Evolutionary conservation across 2,888 invertebrate genomes (phyloP), one percentile per base, ranked within the genome.

Genomic region (Disparrhopalites patrizii): DNA sequence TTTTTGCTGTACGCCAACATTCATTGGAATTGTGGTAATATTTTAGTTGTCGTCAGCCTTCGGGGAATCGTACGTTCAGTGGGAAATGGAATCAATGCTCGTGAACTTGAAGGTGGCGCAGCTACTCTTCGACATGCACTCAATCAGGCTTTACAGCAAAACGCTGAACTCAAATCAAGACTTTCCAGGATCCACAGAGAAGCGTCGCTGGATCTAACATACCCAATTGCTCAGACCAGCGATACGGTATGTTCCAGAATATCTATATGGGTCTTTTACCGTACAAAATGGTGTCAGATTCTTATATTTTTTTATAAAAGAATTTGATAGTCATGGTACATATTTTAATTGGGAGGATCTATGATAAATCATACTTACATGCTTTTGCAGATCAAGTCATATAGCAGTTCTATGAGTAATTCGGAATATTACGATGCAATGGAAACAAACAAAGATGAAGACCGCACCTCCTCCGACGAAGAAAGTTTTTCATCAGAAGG

Each of bases 401-500:
- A 87, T 79, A 89, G 88, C 77, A 89, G 88, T 27, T 89, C 89
- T 0, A 84, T 88, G 27, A 87, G 87, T 66, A 86, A 87, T 0
- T 87, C 87, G 0, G 88, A 91, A 79, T 90, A 90, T 81, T 90
- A 88, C 78, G 90, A 91, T 79, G 91, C 90, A 0, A 88, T 88
- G 77, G 67, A 67, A 38, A 73, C 70, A 63, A 71, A 72, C 30
- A 63, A 63, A 18, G 71, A 71, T 56, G 74, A 74, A 62, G 75
- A 75, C 43, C 62, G 75, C 58, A 75, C 75, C 10, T 72, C 72
- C 13, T 75, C 75, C 0, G 75, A 75, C 62, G 75, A 75, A 54
- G 75, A 73, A 66, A 75, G 75, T 60, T 69, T 74, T 78, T 73
- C 75, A 5, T 73, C 74, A 2, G 76, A 76, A 66, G 76, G 73